Conservation (phyloP, 2,113 vertebrate species). For the Daboia siamensis region DNA sequence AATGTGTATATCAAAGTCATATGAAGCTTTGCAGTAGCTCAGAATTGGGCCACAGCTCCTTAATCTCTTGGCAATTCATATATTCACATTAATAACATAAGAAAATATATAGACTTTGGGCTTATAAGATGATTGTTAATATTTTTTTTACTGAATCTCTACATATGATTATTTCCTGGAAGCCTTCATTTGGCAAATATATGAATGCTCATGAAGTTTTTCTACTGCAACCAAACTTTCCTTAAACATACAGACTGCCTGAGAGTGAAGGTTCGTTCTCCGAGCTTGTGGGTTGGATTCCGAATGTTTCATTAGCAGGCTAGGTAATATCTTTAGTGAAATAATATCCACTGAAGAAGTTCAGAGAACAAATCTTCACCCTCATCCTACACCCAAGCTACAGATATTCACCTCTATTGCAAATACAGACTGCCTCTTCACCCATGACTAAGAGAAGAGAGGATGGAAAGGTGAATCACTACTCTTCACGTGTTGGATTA, state of each 20-base stretch:
- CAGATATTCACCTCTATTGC: no score
- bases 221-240: background rate
- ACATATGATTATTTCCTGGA: background rate
- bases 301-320: no score
- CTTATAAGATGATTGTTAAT: background rate
- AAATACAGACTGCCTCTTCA: background rate
- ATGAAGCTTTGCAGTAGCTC: background rate
- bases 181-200: background rate
- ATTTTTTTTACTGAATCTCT: background rate
- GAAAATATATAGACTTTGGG: background rate
- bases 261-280: no score
- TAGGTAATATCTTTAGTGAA: no score
- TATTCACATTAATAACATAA: background rate
- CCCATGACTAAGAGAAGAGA: background rate
- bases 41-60: background rate
- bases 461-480: background rate
- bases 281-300: no score
- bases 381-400: no score
- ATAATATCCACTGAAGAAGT: no score
- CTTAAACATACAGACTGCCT: background rate
- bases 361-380: no score
- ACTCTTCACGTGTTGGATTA: background rate
- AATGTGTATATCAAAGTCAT: background rate
- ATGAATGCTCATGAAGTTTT: background rate
- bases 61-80: background rate